Evolutionary conservation across 2,113 vertebrate species (phyloP).

Genomic region (Megaceryle torquata): DNA sequence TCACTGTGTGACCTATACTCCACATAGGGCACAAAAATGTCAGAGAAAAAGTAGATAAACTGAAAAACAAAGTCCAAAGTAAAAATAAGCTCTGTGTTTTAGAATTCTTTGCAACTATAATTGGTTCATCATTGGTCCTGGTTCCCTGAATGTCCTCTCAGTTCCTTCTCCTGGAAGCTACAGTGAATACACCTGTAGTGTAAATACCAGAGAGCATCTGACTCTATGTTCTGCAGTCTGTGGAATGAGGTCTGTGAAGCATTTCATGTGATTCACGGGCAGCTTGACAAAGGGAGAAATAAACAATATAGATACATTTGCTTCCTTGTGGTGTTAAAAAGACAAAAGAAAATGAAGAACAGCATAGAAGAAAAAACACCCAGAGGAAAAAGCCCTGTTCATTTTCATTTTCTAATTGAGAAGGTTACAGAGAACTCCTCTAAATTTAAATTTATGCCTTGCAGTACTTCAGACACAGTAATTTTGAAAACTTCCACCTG

Average conservation of each 20-base stretch:
- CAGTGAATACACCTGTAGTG: background rate
- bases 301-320: background rate
- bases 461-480: background rate
- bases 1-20: background rate
- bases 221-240: background rate
- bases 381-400: accelerated
- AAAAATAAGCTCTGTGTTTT: background rate
- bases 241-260: background rate
- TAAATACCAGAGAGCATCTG: background rate
- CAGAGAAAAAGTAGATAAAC: background rate
- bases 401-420: background rate
- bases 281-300: background rate
- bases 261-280: background rate
- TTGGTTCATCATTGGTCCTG: background rate
- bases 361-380: background rate
- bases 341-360: background rate
- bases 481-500: background rate
- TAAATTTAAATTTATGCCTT: background rate
- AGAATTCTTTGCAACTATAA: background rate
- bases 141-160: background rate
- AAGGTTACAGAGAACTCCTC: background rate
- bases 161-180: background rate
- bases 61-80: background rate
- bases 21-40: background rate
- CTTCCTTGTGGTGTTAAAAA: background rate